Evolutionary conservation across 2,113 vertebrate species (phyloP).

Genomic region (Psettodes erumei): DNA sequence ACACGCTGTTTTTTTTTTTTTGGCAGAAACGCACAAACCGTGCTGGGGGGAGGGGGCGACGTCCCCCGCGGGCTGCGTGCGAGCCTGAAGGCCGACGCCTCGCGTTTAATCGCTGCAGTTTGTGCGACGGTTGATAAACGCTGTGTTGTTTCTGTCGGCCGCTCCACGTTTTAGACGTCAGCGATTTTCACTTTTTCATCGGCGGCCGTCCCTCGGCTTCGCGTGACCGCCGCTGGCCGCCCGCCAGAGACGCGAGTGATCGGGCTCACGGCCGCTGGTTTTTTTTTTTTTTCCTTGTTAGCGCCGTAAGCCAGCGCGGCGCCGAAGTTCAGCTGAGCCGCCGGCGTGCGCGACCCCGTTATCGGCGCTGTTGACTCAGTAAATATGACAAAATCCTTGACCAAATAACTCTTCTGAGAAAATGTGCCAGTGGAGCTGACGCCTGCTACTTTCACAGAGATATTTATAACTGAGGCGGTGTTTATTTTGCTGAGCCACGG

Average conservation of each 20-base stretch:
- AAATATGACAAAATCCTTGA: conserved; percentile 4
- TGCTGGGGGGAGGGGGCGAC: no score
- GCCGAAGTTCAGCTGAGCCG: not conserved
- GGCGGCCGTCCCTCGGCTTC: no score
- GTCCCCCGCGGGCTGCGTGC: no score
- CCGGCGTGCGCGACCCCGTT: not conserved
- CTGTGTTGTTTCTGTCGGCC: no score
- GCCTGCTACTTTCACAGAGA: not conserved
- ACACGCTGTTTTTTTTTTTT: no score
- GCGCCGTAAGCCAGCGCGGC: not conserved
- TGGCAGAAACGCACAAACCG: not conserved
- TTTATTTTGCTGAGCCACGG: not conserved
- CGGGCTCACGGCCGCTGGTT: no score
- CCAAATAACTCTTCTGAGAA: not conserved
- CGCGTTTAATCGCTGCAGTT: no score
- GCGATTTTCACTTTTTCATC: no score
- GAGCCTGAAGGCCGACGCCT: no score
- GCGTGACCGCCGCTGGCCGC: conserved; percentile 35
- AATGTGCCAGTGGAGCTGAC: not conserved
- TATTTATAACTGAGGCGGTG: not conserved
- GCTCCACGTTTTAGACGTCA: no score
- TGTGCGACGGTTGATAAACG: no score
- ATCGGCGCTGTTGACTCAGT: conserved; percentile 8
- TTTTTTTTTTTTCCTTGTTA: no score
- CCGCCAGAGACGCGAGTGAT: conserved; percentile 44